These are phyloP conservation scores for Aurelia coerulea DNA, from an alignment of 30 jellyfish, hydroid and myxozoan species.

Conservation along the genomic window DNA sequence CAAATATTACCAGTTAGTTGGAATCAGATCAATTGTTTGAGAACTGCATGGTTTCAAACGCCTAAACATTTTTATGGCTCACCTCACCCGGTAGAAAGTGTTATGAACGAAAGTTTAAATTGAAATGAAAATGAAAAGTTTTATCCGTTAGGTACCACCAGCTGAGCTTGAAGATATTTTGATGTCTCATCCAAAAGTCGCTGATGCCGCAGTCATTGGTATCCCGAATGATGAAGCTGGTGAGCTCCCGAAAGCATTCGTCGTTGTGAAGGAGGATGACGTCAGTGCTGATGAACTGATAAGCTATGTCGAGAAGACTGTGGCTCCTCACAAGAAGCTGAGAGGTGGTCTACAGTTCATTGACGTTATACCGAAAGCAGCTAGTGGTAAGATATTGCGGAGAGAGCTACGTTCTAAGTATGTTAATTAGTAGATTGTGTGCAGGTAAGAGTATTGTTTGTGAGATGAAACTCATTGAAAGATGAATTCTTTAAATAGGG, in stretches of 20 bases:
- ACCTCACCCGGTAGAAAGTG: no score
- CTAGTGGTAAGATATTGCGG: constrained; percentile 88
- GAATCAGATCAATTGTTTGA: no score
- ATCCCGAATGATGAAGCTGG: constrained; percentile 87
- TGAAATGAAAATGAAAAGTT: no score
- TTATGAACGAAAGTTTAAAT: no score
- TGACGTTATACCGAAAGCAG: constrained; percentile 75
- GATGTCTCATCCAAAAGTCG: constrained; percentile 70
- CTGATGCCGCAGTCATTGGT: constrained; percentile 92
- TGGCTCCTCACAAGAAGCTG: constrained; percentile 75
- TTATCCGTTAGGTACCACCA: constrained; percentile 79
- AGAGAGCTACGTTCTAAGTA: constrained; percentile 65
- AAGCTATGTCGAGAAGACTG: constrained; percentile 44
- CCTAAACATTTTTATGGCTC: no score
- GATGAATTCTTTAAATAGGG: no score
- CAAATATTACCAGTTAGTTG: no score
- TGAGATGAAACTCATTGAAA: no score
- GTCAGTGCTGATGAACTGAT: constrained; percentile 68
- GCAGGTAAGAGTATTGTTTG: no score
- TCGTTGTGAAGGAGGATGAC: constrained; percentile 41
- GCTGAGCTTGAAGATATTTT: constrained; percentile 92
- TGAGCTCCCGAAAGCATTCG: constrained; percentile 87
- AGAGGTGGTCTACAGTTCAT: constrained; percentile 94
- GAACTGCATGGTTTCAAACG: no score
- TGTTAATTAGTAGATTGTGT: not conserved